Evolutionary conservation across 2,113 vertebrate species (phyloP).

Genomic region (Bos javanicus): DNA sequence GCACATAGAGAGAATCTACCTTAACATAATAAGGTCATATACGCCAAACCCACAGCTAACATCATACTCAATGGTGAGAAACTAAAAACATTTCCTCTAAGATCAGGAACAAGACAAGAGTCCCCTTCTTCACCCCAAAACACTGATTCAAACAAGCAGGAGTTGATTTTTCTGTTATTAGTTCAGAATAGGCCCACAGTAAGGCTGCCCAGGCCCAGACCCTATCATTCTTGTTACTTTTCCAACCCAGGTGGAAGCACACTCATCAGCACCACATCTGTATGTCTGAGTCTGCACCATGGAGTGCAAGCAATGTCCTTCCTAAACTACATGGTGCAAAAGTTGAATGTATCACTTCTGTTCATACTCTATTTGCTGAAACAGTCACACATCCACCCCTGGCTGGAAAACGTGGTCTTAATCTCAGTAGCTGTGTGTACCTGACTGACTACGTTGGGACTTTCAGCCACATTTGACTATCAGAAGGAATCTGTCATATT

Average conservation of each 20-base stretch:
- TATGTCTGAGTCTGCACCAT: not conserved
- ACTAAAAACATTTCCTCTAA: not conserved
- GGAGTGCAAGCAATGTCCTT: not conserved
- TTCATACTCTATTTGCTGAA: not conserved
- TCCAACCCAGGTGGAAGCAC: not conserved
- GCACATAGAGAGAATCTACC: not conserved
- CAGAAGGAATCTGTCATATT: not conserved
- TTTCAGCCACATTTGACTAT: not conserved
- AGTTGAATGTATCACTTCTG: not conserved
- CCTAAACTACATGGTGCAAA: not conserved
- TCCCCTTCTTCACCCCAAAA: not conserved
- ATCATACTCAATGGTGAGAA: not conserved
- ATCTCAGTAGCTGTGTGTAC: not conserved
- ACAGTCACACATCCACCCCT: not conserved
- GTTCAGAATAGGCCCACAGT: not conserved
- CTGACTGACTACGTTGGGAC: not conserved
- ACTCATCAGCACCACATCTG: not conserved
- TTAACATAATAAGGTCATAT: not conserved
- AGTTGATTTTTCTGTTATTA: not conserved
- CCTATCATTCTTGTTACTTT: not conserved
- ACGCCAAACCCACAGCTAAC: not conserved
- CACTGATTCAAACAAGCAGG: not conserved
- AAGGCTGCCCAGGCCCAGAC: not conserved
- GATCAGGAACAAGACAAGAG: not conserved
- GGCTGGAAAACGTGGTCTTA: not conserved